A percentile compares a stretch with the other conserved stretches of the same genome.
These are phyloP conservation scores for Ibidorhyncha struthersii DNA, from an alignment of 2,113 vertebrate genomes.

Conservation along the genomic window DNA sequence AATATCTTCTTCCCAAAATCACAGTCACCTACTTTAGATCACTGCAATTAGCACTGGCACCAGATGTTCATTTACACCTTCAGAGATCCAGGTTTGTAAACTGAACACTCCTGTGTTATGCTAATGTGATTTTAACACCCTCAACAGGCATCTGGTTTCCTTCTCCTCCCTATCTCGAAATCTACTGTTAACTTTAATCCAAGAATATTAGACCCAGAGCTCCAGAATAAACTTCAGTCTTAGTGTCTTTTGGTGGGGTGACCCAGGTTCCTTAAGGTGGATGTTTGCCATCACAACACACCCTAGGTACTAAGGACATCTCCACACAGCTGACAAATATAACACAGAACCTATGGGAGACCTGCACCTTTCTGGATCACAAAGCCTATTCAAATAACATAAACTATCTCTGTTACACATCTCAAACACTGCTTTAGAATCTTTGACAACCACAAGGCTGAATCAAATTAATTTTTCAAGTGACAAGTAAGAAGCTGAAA, in stretches of 20 bases:
- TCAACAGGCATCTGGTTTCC: not conserved
- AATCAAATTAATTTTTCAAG: not conserved
- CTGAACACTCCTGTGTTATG: not conserved
- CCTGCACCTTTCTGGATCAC: not conserved
- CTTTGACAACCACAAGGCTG: not conserved
- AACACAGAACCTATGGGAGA: not conserved
- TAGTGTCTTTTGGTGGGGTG: not conserved
- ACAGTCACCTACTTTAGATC: conserved; percentile 40
- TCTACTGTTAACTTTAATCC: not conserved
- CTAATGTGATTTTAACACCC: conserved; percentile 48
- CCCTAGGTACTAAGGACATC: not conserved
- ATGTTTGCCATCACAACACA: not conserved
- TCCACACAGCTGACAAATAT: not conserved
- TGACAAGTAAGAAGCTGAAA: not conserved
- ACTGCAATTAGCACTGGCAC: conserved; percentile 51
- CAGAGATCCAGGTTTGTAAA: conserved; percentile 44
- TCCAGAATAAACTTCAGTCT: not conserved
- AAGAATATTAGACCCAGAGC: not conserved
- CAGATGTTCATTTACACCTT: conserved; percentile 70
- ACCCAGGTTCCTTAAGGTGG: not conserved
- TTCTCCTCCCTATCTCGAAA: not conserved
- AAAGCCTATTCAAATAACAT: not conserved
- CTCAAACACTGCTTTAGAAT: not conserved
- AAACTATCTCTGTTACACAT: not conserved
- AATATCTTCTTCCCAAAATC: conserved; percentile 26